A percentile compares a stretch with the other conserved stretches of the same genome.
Conservation (phyloP, 2,113 vertebrate species). For the Pholis gunnellus region DNA sequence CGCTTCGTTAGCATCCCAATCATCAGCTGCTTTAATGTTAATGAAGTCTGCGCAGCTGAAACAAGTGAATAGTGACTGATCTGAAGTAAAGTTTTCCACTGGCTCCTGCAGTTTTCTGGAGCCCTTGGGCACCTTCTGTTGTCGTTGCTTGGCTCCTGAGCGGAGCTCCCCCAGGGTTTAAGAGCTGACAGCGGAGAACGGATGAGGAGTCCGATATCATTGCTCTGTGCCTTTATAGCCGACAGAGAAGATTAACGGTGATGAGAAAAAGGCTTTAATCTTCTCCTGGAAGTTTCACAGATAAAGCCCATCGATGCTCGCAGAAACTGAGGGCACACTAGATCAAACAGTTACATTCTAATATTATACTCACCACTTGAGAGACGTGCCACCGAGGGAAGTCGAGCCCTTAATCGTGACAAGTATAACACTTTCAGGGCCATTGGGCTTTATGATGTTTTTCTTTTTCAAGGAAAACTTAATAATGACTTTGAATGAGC, state of each 20-base stretch:
- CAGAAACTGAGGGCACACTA: constrained; percentile 8
- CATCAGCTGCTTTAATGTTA: neutral
- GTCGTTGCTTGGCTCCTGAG: neutral
- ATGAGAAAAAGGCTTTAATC: constrained; percentile 55
- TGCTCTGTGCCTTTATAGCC: constrained; percentile 30
- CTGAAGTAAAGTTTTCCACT: neutral
- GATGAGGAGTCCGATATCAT: constrained; percentile 43
- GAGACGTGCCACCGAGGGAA: neutral
- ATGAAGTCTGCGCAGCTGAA: neutral
- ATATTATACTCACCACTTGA: neutral
- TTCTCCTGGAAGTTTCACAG: constrained; percentile 37
- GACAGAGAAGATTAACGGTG: constrained; percentile 49
- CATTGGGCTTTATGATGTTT: neutral
- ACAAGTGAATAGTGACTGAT: neutral
- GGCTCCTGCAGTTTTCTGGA: neutral
- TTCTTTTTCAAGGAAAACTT: neutral
- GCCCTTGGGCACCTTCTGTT: neutral
- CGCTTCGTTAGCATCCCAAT: neutral
- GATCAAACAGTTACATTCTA: constrained; percentile 23
- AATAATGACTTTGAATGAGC: neutral
- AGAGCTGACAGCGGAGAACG: constrained; percentile 21
- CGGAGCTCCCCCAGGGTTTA: constrained; percentile 17
- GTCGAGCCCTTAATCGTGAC: neutral
- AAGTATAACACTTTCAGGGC: neutral
- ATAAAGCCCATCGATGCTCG: constrained; percentile 30